Percentiles rank a stretch among this genome's conserved stretches.
Conservation (phyloP, 2,888 invertebrate species). For the Sinodicranocentrus sp. region DNA sequence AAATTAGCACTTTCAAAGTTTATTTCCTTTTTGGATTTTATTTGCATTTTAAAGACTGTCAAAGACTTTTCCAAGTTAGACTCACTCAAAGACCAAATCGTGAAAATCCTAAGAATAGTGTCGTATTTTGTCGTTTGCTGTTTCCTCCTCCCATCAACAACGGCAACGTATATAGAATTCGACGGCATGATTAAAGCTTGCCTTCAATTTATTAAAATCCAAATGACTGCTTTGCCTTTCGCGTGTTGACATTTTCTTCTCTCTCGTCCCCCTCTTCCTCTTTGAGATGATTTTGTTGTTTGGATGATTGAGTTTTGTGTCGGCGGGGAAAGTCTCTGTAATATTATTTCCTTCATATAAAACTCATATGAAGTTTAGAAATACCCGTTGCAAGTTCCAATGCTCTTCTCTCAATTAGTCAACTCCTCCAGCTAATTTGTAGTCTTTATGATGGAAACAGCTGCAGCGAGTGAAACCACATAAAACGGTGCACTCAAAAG, state of each 20-base stretch:
- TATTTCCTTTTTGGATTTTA: conserved; percentile 65
- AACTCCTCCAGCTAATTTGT: conserved; percentile 60
- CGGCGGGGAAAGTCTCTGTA: background rate
- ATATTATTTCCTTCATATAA: background rate
- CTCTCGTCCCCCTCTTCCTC: background rate
- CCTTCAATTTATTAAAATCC: background rate
- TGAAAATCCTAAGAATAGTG: too few relatives aligned
- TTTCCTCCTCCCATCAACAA: background rate
- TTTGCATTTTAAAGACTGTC: conserved; percentile 62
- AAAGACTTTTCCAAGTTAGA: background rate
- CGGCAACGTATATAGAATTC: background rate
- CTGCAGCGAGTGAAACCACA: conserved; percentile 62
- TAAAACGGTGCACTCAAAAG: conserved; percentile 36
- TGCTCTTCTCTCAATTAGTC: conserved; percentile 48
- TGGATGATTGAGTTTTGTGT: background rate
- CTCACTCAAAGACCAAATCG: background rate
- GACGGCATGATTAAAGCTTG: background rate
- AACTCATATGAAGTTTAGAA: background rate
- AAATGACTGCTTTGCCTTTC: background rate
- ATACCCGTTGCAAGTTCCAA: background rate
- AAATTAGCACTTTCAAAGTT: conserved; percentile 73
- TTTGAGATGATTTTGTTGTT: background rate
- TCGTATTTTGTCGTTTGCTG: background rate
- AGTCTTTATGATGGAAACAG: conserved; percentile 60
- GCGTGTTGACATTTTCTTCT: background rate